Percentiles rank a stretch among this genome's conserved stretches.
Conservation (phyloP, 2,888 invertebrate genomes). For the Beris morrisii region DNA sequence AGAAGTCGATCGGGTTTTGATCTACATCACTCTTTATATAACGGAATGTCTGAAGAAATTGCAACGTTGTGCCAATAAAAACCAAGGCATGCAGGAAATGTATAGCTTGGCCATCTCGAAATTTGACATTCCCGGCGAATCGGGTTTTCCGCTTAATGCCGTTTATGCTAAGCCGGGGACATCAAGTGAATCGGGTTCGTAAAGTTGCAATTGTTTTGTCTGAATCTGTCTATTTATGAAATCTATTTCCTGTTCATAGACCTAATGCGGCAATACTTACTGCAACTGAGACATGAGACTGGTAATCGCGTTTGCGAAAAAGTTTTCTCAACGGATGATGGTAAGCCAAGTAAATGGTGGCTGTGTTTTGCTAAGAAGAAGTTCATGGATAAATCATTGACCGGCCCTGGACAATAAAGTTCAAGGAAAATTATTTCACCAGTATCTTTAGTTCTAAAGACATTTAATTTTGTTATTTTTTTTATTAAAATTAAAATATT, state of each 20-base stretch:
- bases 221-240: neutral
- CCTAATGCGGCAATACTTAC: conserved; percentile 87
- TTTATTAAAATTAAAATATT: too few species aligned
- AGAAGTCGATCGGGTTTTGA: conserved; percentile 93
- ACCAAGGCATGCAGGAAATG: conserved; percentile 93
- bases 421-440: neutral
- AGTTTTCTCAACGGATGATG: conserved; percentile 85
- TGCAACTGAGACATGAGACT: conserved; percentile 94
- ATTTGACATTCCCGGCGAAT: conserved; percentile 95
- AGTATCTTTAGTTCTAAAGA: too few species aligned
- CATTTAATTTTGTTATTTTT: too few species aligned
- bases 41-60: conserved; percentile 96
- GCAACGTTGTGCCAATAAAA: conserved; percentile 87
- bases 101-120: conserved; percentile 91
- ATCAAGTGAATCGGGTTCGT: conserved; percentile 75
- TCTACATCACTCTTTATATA: conserved; percentile 95
- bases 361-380: conserved; percentile 98
- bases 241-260: conserved; percentile 61
- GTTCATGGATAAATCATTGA: conserved; percentile 97
- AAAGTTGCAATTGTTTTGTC: conserved; percentile 39
- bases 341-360: conserved; percentile 99
- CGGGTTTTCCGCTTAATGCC: conserved; percentile 91
- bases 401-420: conserved; percentile 53
- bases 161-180: conserved; percentile 87
- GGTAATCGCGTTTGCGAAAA: conserved; percentile 88